phyloP scores from a whole-genome alignment of 92 coral and sea anemone species.

The Actinostola sp. region DNA sequence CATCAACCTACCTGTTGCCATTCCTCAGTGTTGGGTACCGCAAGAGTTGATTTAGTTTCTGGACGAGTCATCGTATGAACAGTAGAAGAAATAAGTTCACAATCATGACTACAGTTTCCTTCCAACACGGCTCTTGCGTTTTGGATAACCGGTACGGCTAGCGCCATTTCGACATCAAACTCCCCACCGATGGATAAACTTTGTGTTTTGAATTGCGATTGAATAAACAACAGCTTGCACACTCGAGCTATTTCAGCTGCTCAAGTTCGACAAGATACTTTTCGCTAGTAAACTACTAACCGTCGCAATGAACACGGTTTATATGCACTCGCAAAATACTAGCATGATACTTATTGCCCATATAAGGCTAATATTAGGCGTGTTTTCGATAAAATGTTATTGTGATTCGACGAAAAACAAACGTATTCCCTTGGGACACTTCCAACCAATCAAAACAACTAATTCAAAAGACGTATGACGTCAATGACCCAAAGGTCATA shows the following conservation, averaged over 20 bases:
- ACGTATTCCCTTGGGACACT: constrained; percentile 58
- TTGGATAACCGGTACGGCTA: constrained; percentile 89
- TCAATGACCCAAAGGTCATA: constrained; percentile 64
- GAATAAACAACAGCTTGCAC: constrained; percentile 1
- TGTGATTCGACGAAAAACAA: constrained; percentile 63
- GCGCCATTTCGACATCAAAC: constrained; percentile 63
- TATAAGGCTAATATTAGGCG: constrained; percentile 75
- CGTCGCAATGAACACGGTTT: neutral
- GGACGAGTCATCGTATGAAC: constrained; percentile 73
- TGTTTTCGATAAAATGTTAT: constrained; percentile 62
- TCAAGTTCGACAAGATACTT: neutral
- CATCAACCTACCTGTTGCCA: constrained; percentile 74
- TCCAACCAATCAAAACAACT: constrained; percentile 61
- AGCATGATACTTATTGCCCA: constrained; percentile 54
- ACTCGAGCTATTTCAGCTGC: constrained; percentile 9
- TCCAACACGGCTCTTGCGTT: constrained; percentile 81
- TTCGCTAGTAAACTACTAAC: constrained; percentile 17
- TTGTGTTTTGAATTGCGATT: neutral
- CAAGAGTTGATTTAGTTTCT: constrained; percentile 24
- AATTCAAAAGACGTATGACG: constrained; percentile 50
- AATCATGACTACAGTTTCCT: constrained; percentile 42
- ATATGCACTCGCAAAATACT: constrained; percentile 28
- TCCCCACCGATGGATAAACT: constrained; percentile 22
- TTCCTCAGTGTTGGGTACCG: constrained; percentile 52
- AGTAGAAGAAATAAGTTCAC: constrained; percentile 60